Evolutionary conservation across 2,888 invertebrate species (phyloP), one percentile per base, ranked within the genome.

Genomic region (Thelaira solivaga): DNA sequence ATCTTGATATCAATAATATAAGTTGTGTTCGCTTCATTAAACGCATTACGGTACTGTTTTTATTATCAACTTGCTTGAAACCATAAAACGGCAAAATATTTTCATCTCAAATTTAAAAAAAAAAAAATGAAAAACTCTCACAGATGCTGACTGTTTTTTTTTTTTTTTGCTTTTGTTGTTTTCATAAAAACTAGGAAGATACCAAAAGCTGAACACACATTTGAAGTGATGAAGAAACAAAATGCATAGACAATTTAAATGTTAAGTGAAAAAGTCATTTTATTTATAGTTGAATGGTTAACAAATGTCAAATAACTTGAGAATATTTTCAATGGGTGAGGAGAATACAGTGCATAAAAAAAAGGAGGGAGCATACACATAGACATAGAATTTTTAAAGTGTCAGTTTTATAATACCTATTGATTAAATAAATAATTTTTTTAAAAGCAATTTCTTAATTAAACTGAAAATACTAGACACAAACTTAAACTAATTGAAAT

Each of bases 171-270:
- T 61, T 36, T 24, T 39, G 10, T 53, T 65, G 26, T 61, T 62
- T 55, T 34, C 18, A 65, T 55, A 22, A 67, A 39, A 67, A 45
- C n/a, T 16, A 18, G 34, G 51, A 59, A 59, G 26, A 31, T 20
- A 51, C 22, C 16, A 10, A 18, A 2, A 49, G 16, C 41, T 22
- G 45, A 1, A 43, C 7, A 45, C 31, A 34, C 13, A 45, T 22
- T 11, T 36, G 31, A 36, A 31, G 29, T 11, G 20, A 43, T 4
- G 8, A 57, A 57, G 20, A 29, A 24, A 53, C 16, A 43, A 68
- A 67, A 76, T 76, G 65, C 71, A 76, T 72, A 72, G 72, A 39
- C 65, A 72, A 61, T 72, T 76, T 72, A 76, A 76, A 76, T 76
- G 76, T 72, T 76, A 76, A 76, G 62, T 67, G 76, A 62, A 67